phyloP scores from a whole-genome alignment of 2,797 vertebrate genomes.

The Mareca penelope region DNA sequence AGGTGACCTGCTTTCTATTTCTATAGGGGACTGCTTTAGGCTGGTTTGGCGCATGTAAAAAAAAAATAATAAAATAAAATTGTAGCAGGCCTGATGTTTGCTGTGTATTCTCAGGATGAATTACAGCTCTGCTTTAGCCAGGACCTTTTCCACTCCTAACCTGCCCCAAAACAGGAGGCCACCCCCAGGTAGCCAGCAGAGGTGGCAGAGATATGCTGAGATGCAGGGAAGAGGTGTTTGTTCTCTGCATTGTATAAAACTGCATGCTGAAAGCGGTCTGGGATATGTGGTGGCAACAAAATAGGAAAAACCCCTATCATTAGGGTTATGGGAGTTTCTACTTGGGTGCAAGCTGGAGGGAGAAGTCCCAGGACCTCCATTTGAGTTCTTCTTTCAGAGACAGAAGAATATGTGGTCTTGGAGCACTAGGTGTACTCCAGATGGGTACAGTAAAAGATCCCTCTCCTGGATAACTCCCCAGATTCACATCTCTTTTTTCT shows the following conservation, averaged over 20 bases:
- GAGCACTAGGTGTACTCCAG: background rate
- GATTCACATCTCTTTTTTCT: background rate
- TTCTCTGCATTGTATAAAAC: background rate
- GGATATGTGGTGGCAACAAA: background rate
- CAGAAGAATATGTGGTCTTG: background rate
- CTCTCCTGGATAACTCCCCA: background rate
- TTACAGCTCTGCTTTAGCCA: background rate
- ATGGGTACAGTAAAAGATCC: background rate
- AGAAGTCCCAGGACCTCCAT: background rate
- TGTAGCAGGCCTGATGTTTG: background rate
- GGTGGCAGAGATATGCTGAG: background rate
- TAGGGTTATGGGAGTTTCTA: background rate
- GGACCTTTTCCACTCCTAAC: background rate
- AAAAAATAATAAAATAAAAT: background rate
- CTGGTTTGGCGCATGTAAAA: background rate
- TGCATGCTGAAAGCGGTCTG: background rate
- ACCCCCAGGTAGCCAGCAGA: rapidly evolving
- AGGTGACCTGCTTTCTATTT: background rate
- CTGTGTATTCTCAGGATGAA: background rate
- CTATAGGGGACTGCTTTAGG: background rate
- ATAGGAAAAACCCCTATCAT: background rate
- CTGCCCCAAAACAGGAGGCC: background rate
- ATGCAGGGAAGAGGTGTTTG: background rate
- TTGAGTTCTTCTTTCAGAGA: background rate
- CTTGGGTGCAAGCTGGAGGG: background rate